These are phyloP conservation scores for Limnodromus scolopaceus DNA, from an alignment of 2,797 vertebrate genomes.

Conservation along the genomic window DNA sequence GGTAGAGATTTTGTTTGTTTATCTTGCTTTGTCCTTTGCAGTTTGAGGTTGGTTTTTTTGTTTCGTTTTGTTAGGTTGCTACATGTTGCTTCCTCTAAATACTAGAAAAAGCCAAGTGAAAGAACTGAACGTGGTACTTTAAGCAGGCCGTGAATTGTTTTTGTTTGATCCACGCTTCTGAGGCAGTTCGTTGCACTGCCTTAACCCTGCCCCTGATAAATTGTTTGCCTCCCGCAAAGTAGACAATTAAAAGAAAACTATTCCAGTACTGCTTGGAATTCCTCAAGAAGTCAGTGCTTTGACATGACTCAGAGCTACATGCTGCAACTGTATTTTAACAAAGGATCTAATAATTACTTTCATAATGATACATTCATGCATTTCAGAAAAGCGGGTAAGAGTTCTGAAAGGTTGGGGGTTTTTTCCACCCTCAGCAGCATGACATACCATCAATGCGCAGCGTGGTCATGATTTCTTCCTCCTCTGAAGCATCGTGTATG, in stretches of 20 bases:
- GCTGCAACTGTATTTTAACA: neutral
- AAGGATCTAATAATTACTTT: neutral
- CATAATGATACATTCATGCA: accelerated
- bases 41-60: neutral
- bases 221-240: neutral
- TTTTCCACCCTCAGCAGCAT: neutral
- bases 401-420: neutral
- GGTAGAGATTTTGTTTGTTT: neutral
- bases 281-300: neutral
- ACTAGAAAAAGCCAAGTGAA: neutral
- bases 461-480: neutral
- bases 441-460: accelerated
- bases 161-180: neutral
- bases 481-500: neutral
- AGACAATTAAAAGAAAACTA: neutral
- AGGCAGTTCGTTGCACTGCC: neutral
- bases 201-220: neutral
- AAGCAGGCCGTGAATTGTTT: neutral
- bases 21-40: neutral
- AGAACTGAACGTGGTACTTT: neutral
- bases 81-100: neutral
- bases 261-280: neutral
- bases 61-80: neutral
- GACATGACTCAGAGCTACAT: neutral
- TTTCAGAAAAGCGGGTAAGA: neutral